Percentiles rank a stretch among this genome's conserved stretches.
Evolutionary conservation across 2,797 vertebrate species (phyloP).

Genomic region (Petrocephalus sullivani): DNA sequence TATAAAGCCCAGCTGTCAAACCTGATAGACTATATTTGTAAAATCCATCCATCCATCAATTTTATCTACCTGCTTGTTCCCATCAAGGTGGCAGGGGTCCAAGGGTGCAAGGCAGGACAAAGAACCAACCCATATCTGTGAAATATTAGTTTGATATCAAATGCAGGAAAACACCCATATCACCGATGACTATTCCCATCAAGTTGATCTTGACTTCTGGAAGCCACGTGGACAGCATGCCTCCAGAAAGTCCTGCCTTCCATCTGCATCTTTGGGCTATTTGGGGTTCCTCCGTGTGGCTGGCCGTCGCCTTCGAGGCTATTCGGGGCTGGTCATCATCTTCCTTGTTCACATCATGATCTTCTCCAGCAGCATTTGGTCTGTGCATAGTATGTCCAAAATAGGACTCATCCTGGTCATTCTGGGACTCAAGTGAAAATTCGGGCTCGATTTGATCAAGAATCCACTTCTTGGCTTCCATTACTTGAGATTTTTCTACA

Average conservation of each 20-base stretch:
- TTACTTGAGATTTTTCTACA: background rate
- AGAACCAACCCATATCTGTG: background rate
- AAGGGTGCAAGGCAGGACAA: background rate
- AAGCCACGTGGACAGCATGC: background rate
- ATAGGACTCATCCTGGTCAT: background rate
- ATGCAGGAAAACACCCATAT: background rate
- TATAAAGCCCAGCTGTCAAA: background rate
- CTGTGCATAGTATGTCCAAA: background rate
- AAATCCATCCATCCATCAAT: background rate
- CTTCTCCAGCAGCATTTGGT: background rate
- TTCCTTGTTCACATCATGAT: background rate
- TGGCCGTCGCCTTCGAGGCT: background rate
- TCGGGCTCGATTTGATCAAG: background rate
- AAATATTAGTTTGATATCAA: background rate
- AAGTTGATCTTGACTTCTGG: background rate
- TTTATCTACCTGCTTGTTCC: background rate
- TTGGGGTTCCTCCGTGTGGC: background rate
- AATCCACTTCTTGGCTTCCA: background rate
- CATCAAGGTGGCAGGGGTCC: background rate
- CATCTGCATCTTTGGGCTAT: background rate
- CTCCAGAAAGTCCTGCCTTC: background rate
- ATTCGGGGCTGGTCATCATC: background rate
- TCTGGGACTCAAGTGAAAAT: background rate
- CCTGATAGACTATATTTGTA: background rate
- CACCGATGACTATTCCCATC: background rate